Percentiles rank a stretch among this genome's conserved stretches.
Conservation (phyloP, 2,113 vertebrate genomes). For the Recurvirostra avosetta region DNA sequence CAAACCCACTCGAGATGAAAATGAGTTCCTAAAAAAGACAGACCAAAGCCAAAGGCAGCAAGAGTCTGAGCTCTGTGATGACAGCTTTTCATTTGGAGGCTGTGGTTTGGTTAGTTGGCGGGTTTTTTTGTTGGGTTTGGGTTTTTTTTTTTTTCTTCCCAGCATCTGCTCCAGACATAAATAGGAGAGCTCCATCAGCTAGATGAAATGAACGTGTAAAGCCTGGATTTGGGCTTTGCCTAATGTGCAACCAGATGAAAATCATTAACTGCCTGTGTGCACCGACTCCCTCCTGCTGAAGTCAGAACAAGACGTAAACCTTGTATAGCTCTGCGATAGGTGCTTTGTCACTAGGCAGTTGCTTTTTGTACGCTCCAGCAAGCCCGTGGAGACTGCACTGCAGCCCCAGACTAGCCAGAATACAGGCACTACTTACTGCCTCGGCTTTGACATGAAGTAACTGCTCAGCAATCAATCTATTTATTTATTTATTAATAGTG, state of each 20-base stretch:
- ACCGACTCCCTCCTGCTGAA: background rate
- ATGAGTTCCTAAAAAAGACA: background rate
- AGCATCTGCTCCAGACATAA: background rate
- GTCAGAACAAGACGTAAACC: background rate
- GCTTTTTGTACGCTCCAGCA: background rate
- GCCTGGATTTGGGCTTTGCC: background rate
- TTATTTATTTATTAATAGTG: background rate
- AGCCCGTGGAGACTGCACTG: background rate
- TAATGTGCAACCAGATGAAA: background rate
- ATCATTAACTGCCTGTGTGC: background rate
- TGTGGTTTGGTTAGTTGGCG: background rate
- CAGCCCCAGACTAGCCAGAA: background rate
- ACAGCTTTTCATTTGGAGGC: background rate
- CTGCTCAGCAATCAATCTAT: background rate
- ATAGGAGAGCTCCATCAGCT: background rate
- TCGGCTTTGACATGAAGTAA: background rate
- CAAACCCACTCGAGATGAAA: background rate
- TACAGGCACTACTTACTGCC: background rate
- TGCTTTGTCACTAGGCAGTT: fast-evolving
- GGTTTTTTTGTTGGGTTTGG: background rate
- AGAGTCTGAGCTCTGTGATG: background rate
- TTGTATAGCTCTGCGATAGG: background rate
- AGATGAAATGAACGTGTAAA: background rate
- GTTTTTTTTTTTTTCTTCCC: background rate
- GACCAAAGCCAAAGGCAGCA: background rate